These are phyloP conservation scores for Parazoanthus swiftii DNA, from an alignment of 92 coral and sea anemone genomes.

Conservation along the genomic window DNA sequence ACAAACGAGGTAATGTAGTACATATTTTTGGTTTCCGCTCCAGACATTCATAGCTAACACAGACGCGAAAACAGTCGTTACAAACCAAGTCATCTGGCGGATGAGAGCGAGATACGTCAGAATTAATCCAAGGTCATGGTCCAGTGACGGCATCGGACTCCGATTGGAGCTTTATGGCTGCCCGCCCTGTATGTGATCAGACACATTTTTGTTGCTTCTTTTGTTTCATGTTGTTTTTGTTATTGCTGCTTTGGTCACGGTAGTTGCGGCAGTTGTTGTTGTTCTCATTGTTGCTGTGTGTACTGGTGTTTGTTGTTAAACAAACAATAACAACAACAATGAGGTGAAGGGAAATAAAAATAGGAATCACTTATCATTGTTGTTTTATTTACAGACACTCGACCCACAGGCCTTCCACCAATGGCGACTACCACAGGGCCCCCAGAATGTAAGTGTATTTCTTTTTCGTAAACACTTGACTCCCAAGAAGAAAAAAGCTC, in stretches of 20 bases:
- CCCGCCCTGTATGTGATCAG: conserved; percentile 10
- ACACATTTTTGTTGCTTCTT: neutral
- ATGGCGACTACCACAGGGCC: neutral
- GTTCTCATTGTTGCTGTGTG: neutral
- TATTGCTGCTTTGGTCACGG: neutral
- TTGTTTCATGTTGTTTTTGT: too few species aligned
- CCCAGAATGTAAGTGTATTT: conserved; percentile 19
- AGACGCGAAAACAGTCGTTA: conserved; percentile 12
- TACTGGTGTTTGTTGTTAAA: neutral
- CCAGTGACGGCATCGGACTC: conserved; percentile 29
- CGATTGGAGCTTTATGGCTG: conserved; percentile 46
- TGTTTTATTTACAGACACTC: neutral
- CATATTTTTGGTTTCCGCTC: neutral
- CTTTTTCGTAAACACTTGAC: neutral
- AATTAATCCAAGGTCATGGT: conserved; percentile 22
- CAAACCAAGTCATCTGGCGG: neutral
- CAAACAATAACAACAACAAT: too few species aligned
- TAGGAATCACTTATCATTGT: neutral
- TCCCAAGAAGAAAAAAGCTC: neutral
- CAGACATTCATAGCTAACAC: conserved; percentile 37
- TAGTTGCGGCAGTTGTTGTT: neutral
- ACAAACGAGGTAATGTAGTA: neutral
- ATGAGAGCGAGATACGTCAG: conserved; percentile 18
- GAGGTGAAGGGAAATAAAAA: too few species aligned
- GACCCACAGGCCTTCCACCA: conserved; percentile 18